Conservation (phyloP, 2,113 vertebrate species). For the Dicerorhinus sumatrensis region DNA sequence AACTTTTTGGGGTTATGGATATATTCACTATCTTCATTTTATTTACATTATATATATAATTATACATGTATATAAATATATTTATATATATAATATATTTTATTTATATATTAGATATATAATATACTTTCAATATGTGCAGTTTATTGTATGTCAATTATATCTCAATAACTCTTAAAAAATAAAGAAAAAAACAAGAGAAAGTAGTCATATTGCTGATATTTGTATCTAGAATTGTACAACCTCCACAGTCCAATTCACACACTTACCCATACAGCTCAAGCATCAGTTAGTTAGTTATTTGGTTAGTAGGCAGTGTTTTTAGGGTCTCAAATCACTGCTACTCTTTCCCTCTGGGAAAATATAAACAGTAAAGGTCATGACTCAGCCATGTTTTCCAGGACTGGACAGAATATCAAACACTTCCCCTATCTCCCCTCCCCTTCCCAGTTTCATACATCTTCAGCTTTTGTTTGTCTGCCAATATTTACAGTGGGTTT, state of each 20-base stretch:
- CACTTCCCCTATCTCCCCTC: not conserved
- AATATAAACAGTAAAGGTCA: constrained; percentile 26
- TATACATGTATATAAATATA: not conserved
- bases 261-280: not conserved
- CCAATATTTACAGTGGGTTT: constrained; percentile 43
- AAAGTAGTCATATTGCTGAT: not conserved
- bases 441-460: not conserved
- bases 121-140: not conserved
- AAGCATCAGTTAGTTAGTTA: not conserved
- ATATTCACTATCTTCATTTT: not conserved
- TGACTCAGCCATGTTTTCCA: not conserved
- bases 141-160: not conserved
- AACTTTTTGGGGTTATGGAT: not conserved
- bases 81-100: not conserved
- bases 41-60: not conserved
- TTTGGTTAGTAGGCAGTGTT: not conserved
- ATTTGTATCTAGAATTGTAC: not conserved
- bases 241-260: not conserved
- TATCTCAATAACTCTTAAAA: not conserved
- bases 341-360: not conserved
- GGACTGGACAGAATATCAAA: not conserved
- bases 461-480: constrained; percentile 8
- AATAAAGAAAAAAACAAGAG: not conserved
- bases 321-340: constrained; percentile 24
- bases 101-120: not conserved